phyloP scores from a whole-genome alignment of 2,888 invertebrate species.

The Entomobrya proxima region DNA sequence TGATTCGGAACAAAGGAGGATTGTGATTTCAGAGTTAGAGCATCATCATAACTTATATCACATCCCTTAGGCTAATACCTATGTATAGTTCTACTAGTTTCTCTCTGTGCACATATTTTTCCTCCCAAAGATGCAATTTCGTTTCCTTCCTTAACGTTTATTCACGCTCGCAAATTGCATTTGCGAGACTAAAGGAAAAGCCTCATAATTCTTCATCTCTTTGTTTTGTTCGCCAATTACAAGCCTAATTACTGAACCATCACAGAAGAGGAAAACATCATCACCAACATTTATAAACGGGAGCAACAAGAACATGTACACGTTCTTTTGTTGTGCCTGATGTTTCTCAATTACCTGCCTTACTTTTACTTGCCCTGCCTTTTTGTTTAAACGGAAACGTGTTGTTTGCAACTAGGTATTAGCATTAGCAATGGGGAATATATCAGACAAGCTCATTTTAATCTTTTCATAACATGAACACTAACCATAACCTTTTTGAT shows the following conservation, averaged over 20 bases:
- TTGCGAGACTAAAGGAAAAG: neutral
- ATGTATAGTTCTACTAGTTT: neutral
- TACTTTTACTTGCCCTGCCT: constrained; percentile 14
- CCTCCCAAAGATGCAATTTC: neutral
- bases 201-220: neutral
- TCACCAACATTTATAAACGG: too few relatives aligned
- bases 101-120: neutral
- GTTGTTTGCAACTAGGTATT: constrained; percentile 2
- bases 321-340: neutral
- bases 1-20: neutral
- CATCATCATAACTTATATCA: neutral
- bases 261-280: neutral
- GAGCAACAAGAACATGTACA: neutral
- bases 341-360: constrained; percentile 1
- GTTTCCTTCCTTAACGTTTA: neutral
- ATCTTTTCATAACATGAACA: neutral
- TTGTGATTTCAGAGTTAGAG: too few relatives aligned
- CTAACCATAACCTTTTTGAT: neutral
- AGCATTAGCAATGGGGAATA: neutral
- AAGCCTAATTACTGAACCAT: constrained; percentile 44
- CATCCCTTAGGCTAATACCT: too few relatives aligned
- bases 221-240: neutral
- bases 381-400: constrained; percentile 9
- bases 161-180: neutral
- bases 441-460: neutral